Evolutionary conservation across 2,797 vertebrate species (phyloP).

Genomic region (Lemur catta): DNA sequence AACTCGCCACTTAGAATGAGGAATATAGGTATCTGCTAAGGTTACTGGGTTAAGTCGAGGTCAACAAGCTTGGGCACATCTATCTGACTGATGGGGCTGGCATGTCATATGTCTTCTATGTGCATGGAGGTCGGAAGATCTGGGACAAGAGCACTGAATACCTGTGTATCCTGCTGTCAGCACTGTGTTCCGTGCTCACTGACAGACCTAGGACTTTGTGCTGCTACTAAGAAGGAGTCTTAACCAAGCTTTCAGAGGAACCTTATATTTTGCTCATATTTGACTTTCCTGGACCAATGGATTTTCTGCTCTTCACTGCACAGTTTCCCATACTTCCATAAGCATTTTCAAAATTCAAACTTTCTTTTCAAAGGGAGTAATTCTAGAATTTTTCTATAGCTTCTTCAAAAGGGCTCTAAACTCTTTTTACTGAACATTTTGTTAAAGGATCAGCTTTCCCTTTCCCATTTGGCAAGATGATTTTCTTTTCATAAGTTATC

Average conservation of each 20-base stretch:
- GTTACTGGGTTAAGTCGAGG: not conserved
- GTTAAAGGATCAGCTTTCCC: slow-evolving; percentile 49
- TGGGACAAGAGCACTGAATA: not conserved
- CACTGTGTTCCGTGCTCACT: fast-evolving
- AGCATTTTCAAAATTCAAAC: slow-evolving; percentile 16
- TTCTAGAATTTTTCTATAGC: slow-evolving; percentile 25
- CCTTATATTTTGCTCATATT: not conserved
- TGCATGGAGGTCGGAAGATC: not conserved
- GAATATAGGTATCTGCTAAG: not conserved
- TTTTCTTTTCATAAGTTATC: slow-evolving; percentile 72
- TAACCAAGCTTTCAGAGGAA: not conserved
- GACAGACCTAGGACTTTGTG: not conserved
- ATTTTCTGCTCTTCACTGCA: not conserved
- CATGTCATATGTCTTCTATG: not conserved
- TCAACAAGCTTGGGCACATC: not conserved
- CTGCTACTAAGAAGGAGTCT: not conserved
- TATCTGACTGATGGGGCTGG: not conserved
- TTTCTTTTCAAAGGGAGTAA: slow-evolving; percentile 27
- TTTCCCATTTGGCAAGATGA: slow-evolving; percentile 51
- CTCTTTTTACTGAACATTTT: slow-evolving; percentile 34
- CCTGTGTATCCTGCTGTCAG: not conserved
- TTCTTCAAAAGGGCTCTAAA: slow-evolving; percentile 35
- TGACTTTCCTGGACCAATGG: not conserved
- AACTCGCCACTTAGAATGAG: not conserved
- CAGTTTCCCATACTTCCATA: not conserved